A percentile compares a stretch with the other conserved stretches of the same genome.
These are phyloP conservation scores for Trichonephila clavata DNA, from an alignment of 1,140 invertebrate genomes.

Conservation along the genomic window DNA sequence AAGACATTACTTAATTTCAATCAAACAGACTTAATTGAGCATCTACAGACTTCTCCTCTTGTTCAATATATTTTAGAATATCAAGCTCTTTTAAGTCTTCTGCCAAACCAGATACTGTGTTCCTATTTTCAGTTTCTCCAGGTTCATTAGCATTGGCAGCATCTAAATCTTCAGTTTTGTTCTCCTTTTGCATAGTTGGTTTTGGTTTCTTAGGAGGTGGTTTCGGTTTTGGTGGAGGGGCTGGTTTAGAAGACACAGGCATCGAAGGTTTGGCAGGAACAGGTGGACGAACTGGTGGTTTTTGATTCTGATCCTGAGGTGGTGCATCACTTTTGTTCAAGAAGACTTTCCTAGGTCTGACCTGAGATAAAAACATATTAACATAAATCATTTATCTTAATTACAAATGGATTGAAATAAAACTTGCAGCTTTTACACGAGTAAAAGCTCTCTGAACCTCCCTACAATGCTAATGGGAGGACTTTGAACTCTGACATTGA, in stretches of 20 bases:
- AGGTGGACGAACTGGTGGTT: slow-evolving; percentile 1
- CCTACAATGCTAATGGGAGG: too few relatives aligned
- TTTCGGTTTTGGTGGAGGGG: slow-evolving; percentile 35
- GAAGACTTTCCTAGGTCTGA: slow-evolving; percentile 62
- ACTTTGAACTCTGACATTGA: too few relatives aligned
- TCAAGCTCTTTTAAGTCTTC: slow-evolving; percentile 55
- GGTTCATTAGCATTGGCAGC: slow-evolving; percentile 47
- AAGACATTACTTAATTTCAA: neutral
- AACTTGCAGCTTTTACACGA: too few relatives aligned
- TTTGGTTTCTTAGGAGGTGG: slow-evolving; percentile 43
- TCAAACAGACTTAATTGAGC: slow-evolving; percentile 59
- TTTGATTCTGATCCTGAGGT: neutral
- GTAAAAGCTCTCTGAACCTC: too few relatives aligned
- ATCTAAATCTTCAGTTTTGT: slow-evolving; percentile 40
- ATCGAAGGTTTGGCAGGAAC: slow-evolving; percentile 4
- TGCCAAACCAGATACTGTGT: slow-evolving; percentile 1
- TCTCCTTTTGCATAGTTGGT: neutral
- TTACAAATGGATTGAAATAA: too few relatives aligned
- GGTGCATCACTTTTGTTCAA: slow-evolving; percentile 24
- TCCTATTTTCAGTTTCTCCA: neutral
- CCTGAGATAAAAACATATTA: slow-evolving; percentile 29
- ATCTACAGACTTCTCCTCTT: slow-evolving; percentile 52
- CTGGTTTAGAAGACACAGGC: neutral
- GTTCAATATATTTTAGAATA: slow-evolving; percentile 67
- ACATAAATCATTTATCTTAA: too few relatives aligned